Evolutionary conservation across 1,140 invertebrate species (phyloP).

Genomic region (Vanessa atalanta): DNA sequence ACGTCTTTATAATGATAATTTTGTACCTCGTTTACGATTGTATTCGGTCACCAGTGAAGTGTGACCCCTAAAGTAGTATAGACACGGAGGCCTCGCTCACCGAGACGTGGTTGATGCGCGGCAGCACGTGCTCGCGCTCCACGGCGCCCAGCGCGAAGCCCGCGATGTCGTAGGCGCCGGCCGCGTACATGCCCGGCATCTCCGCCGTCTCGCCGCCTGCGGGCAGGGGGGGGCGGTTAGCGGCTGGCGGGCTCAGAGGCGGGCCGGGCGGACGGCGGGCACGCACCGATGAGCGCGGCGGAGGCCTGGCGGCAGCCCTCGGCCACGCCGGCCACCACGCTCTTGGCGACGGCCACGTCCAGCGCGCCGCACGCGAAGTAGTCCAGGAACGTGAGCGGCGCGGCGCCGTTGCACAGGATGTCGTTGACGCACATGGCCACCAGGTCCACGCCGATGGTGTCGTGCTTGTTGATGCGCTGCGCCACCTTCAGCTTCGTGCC

Average conservation of each 20-base stretch:
- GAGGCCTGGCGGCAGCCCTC: constrained; percentile 91
- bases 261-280: background rate
- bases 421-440: constrained; percentile 99
- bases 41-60: too few relatives aligned
- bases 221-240: background rate
- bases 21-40: too few relatives aligned
- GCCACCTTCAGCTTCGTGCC: constrained; percentile 98
- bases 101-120: constrained; percentile 85
- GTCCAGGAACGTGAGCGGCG: constrained; percentile 96
- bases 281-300: constrained; percentile 91
- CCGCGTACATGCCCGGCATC: constrained; percentile 95
- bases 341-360: constrained; percentile 85
- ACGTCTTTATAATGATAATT: too few relatives aligned
- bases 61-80: background rate
- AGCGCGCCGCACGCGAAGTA: constrained; percentile 96
- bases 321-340: constrained; percentile 91
- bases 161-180: constrained; percentile 95
- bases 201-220: constrained; percentile 96
- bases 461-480: constrained; percentile 87
- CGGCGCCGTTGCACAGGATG: constrained; percentile 95
- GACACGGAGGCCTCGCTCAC: constrained; percentile 40
- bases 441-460: constrained; percentile 95
- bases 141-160: constrained; percentile 97
- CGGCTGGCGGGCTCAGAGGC: too few relatives aligned
- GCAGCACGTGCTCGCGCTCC: constrained; percentile 88